These are phyloP conservation scores for Pangasius krempfi DNA, from an alignment of 2,797 vertebrate genomes.

Conservation along the genomic window DNA sequence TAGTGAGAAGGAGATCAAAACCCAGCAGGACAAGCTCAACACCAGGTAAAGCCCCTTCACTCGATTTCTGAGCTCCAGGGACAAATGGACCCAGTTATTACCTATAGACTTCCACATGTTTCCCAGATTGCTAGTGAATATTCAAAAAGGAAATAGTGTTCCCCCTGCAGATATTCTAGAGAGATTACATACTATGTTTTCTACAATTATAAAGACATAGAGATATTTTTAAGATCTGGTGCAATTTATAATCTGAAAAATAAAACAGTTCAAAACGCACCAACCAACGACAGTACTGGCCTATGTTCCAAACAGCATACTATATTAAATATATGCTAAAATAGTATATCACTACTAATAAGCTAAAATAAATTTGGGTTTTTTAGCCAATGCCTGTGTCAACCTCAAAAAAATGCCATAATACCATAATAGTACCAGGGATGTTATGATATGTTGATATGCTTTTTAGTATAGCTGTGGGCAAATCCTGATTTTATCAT, in stretches of 20 bases:
- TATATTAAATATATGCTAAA: background rate
- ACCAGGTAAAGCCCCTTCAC: constrained; percentile 76
- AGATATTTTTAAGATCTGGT: background rate
- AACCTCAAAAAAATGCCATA: background rate
- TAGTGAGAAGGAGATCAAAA: constrained; percentile 93
- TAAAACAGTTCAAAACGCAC: background rate
- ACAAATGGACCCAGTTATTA: background rate
- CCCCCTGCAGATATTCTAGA: background rate
- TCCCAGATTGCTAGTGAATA: background rate
- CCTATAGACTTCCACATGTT: background rate
- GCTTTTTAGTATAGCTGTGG: background rate
- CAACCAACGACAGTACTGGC: background rate
- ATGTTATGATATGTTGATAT: background rate
- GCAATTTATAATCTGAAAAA: background rate
- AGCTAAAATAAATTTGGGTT: background rate
- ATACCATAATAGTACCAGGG: background rate
- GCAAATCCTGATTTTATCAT: no score
- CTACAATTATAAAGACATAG: background rate
- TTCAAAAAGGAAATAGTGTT: background rate
- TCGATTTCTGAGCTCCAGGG: background rate
- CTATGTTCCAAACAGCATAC: no score
- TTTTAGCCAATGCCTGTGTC: background rate
- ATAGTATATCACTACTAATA: background rate
- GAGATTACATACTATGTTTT: background rate
- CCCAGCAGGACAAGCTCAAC: constrained; percentile 97